Percentiles rank a stretch among this genome's conserved stretches.
Conservation (phyloP, 2,888 invertebrate genomes). For the Acanthoscelides obtectus region DNA sequence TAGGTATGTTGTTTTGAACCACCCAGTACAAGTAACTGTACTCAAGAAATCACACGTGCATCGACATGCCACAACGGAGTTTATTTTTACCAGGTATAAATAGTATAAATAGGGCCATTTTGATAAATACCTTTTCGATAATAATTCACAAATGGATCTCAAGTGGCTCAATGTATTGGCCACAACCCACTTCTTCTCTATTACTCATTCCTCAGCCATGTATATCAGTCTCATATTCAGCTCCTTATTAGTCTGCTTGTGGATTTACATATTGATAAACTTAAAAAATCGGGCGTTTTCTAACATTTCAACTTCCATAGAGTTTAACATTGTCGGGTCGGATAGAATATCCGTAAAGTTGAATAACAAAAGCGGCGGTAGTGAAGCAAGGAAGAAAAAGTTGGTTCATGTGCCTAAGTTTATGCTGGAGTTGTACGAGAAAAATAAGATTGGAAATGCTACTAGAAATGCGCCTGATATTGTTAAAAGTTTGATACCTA, state of each 20-base stretch:
- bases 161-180: constrained; percentile 36
- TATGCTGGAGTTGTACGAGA: constrained; percentile 45
- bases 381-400: constrained; percentile 18
- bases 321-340: constrained; percentile 26
- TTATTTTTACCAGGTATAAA: constrained; percentile 11
- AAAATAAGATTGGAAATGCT: constrained; percentile 32
- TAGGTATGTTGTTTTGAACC: no score
- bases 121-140: constrained; percentile 18
- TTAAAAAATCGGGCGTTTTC: constrained; percentile 15
- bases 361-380: not conserved
- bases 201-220: constrained; percentile 15
- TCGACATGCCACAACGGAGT: not conserved
- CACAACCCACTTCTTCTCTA: constrained; percentile 31
- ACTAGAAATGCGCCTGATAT: constrained; percentile 36
- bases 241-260: constrained; percentile 26
- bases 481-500: constrained; percentile 43
- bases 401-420: constrained; percentile 42
- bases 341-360: not conserved
- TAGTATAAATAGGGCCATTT: constrained; percentile 18
- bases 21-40: not conserved
- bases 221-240: constrained; percentile 23
- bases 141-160: constrained; percentile 36
- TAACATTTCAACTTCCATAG: constrained; percentile 20
- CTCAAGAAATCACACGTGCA: not conserved
- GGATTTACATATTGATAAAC: constrained; percentile 26